Evolutionary conservation across 2,113 vertebrate species (phyloP), one percentile per base, ranked within the genome.

Genomic region (Apteryx mantelli): DNA sequence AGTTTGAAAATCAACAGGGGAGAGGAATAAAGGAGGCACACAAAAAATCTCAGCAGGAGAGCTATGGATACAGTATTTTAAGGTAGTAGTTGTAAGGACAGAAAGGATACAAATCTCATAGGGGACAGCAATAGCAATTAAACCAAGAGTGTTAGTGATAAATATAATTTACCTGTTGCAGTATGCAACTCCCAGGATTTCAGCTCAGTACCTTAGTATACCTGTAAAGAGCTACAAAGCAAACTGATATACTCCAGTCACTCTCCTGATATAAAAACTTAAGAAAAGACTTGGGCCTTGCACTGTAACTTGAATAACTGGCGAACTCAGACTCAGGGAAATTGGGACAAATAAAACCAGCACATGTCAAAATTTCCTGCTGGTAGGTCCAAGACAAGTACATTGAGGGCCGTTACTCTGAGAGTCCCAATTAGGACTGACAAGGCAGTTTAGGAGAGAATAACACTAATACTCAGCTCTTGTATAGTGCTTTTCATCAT

Each of bases 11-110:
- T 73, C 77, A 93, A 86, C 64, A 42, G 55, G 28, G 36, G 40
- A 88, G 60, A 89, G 50, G 78, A 91, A 95, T 85, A 95, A 91
- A 86, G 76, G 38, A 93, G 70, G 13, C 36, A 81, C 19, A 95
- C 25, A 95, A 96, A 92, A 92, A 91, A 52, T 13, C 66, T 40
- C 85, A 95, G 68, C 24, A 64, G 53, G 36, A 65, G 40, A 82
- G 20, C 18, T 82, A 71, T 22, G 28, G 61, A 42, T n/a, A 38
- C 44, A 78, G 15, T 86, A 71, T 88, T 96, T 86, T 56, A 74
- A 79, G n/a, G 78, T 77, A 77, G 48, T 1, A 38, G 24, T 32
- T 93, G 9, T 64, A 86, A 88, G 82, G 76, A 83, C 36, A 85
- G 34, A 83, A 91, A 88, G 64, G 64, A 60, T n/a, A 5, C 8